Conservation (phyloP, 2,113 vertebrate species). For the Seriola quinqueradiata region DNA sequence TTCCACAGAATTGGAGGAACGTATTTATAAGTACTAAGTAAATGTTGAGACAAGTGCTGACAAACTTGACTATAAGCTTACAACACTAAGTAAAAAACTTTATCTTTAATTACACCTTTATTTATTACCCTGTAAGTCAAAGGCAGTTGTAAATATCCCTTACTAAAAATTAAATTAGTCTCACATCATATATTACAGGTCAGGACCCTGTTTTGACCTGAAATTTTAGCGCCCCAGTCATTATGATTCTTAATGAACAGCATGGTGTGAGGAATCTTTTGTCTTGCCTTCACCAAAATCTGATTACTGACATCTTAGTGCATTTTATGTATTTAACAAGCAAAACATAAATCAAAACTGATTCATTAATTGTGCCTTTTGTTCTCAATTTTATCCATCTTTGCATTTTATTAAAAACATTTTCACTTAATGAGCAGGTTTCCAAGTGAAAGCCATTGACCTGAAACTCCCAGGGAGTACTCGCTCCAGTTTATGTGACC, state of each 20-base stretch:
- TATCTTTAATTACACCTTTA: background rate
- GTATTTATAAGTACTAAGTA: no score
- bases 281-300: background rate
- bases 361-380: constrained; percentile 4
- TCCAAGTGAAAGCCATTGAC: constrained; percentile 59
- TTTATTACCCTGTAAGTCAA: background rate
- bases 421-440: constrained; percentile 56
- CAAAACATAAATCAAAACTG: constrained; percentile 8
- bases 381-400: constrained; percentile 27
- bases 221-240: background rate
- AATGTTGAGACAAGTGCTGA: no score
- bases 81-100: background rate
- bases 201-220: background rate
- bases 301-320: background rate
- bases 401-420: constrained; percentile 42
- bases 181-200: background rate
- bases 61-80: background rate
- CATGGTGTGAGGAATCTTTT: constrained; percentile 8
- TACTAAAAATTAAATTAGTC: background rate
- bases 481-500: constrained; percentile 56
- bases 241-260: constrained; percentile 6
- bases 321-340: background rate
- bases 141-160: background rate
- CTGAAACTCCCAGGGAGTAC: constrained; percentile 53
- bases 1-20: no score